Base-by-base conservation (phyloP, 37 sponge, comb jelly and placozoan species). In the Haliclona indistincta region DNA sequence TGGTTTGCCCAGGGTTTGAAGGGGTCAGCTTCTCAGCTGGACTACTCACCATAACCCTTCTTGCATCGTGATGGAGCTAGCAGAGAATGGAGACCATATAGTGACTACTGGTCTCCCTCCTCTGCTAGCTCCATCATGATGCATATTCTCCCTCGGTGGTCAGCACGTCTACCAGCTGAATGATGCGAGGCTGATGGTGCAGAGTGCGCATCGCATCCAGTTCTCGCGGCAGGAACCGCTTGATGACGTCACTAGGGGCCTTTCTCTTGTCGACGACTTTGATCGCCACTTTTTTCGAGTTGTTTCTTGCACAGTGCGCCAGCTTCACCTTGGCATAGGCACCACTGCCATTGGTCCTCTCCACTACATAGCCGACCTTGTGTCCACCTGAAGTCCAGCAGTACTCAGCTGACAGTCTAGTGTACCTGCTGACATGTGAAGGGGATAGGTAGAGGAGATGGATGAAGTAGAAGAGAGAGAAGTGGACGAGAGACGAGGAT, bases 281-380 rank as follows among this genome's bases (percentile, higher is more conserved):
- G 26, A 97, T 68, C 15, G 97, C 97, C 26, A 97, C 94, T 69
- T 78, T 32, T 43, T 63, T 71, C n/a, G n/a, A n/a, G 53, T 82
- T 81, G 71, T 85, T 60, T 35, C 66, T 43, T 51, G 79, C 19
- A 40, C 83, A 35, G 35, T 83, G 84, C 35, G 91, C 88, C 10
- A 52, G 62, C 51, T 91, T 91, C 56, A 97, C 98, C 80, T 97
- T 97, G 54, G 85, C 98, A 73, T 97, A 97, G 22, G 94, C 89
- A 20, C 98, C 98, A 8, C 71, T 85, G 37, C 98, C 98, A 4
- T 91, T 70, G 1, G 95, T 89, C 3, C 42, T 36, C 34, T 76
- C 82, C 28, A 89, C 64, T 25, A 89, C 54, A 61, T 84, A 84
- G 58, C 90, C 90, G 26, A 73, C 36, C 51, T 53, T 43, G 61